Base-by-base conservation (phyloP, 2,113 vertebrate species). In the Pluvianellus socialis region DNA sequence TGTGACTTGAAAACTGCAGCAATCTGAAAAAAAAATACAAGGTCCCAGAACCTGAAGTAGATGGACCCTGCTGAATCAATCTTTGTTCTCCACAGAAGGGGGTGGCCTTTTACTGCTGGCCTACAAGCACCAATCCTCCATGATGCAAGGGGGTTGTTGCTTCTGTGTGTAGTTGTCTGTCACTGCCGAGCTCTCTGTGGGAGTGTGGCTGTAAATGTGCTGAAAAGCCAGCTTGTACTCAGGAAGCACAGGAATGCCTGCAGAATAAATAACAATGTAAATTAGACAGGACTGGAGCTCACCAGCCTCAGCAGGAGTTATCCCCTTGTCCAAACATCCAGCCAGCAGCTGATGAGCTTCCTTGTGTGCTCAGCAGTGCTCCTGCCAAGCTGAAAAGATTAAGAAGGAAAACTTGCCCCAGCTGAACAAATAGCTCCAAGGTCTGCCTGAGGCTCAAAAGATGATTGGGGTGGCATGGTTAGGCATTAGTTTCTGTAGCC, bases 301-400 rank as follows among this genome's bases (percentile, higher is more conserved):
- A 93, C 94, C 88, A 96, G 92, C 88, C 97, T 88, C 96, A 96
- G 96, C 96, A 96, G 96, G 96, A 95, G 94, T 96, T 96, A 96
- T 94, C 83, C 92, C 94, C 94, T 96, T 97, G 96, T 96, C 96
- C 94, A 96, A 97, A 96, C 90, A 96, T 45, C 93, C 88, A 97
- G 91, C 95, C 76, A 92, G 92, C 88, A 89, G 95, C 95, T 92
- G 95, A 97, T 95, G 96, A 96, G 92, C 92, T 97, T 96, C 95
- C 94, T 95, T 96, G 96, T 97, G 94, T 94, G 95, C 95, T 95
- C 92, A 97, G 94, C 92, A 84, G 94, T 87, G 90, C 30, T 94
- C 73, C 96, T 95, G 94, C 90, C 96, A 96, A 95, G 30, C 96
- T 96, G 76, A 93, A 96, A 95, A 96, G 92, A 94, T 96, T 95